Evolutionary conservation across 2,113 vertebrate genomes (phyloP), one percentile per base, ranked within the genome.

Genomic region (Centropus bengalensis): DNA sequence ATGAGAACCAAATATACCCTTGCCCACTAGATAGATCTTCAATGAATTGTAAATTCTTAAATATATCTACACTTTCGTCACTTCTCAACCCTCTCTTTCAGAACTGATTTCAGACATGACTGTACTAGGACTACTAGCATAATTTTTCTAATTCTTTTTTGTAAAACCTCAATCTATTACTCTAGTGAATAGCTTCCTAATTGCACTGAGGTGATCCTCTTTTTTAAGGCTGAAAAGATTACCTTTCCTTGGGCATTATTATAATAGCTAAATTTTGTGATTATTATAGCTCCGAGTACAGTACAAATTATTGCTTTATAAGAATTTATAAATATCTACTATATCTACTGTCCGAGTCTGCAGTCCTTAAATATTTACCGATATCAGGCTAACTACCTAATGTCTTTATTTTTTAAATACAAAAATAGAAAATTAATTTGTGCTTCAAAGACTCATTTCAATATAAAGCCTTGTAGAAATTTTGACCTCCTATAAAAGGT

Each of bases 1-100:
- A 42, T 88, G 86, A 52, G 33, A 76, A 85, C 9, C 70, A 81
- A 91, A 74, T 76, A 52, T 22, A 44, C 74, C 91, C 19, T 91
- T 91, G 74, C n/a, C 47, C 44, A 83, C 3, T 44, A 86, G 23
- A 16, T 67, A 87, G 19, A 89, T 28, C 52, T 70, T 74, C 82
- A 89, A 59, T 67, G 63, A 93, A 89, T 79, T 86, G 59, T 55
- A 81, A 16, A 40, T 84, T 91, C 85, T 47, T 88, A 91, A 90
- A 64, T 42, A 83, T 84, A 82, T 40, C 60, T 80, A 58, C 54
- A 49, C 32, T 90, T 69, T n/a, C 10, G 73, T 56, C 36, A 18
- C 20, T 70, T 64, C 36, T 51, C 27, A 75, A 64, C 42, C 36
- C 54, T 44, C 21, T 62, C 40, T 91, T 91, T 62, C 67, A 85